phyloP scores from a whole-genome alignment of 1,140 invertebrate genomes.

The Lucilia sericata region DNA sequence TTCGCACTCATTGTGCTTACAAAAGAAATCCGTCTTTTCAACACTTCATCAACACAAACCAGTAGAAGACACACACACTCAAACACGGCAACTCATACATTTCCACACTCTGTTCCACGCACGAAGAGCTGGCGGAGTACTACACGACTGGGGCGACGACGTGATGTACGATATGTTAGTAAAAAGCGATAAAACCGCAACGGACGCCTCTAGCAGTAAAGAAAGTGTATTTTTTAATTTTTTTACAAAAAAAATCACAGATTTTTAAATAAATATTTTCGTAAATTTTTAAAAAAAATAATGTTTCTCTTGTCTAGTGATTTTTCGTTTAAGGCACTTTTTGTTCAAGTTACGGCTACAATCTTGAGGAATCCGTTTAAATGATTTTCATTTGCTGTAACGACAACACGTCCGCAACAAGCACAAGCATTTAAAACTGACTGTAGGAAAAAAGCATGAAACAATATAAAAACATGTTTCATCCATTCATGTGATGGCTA shows the following conservation, averaged over 20 bases:
- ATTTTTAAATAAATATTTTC: too few relatives aligned
- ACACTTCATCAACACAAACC: conserved; percentile 32
- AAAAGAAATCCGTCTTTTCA: conserved; percentile 41
- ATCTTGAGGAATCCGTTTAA: background rate
- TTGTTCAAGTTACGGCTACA: background rate
- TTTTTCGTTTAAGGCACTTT: conserved; percentile 9
- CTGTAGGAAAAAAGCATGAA: conserved; percentile 8
- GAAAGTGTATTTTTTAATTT: background rate
- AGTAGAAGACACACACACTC: background rate
- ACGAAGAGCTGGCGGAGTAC: background rate
- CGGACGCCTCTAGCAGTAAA: background rate
- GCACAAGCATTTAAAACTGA: background rate
- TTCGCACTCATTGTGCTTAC: conserved; percentile 36
- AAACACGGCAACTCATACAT: background rate
- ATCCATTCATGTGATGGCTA: background rate
- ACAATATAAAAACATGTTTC: conserved; percentile 5
- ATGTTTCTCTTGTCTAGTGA: background rate
- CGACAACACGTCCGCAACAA: background rate
- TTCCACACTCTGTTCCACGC: background rate
- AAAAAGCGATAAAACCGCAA: background rate
- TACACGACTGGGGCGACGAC: background rate
- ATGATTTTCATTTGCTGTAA: conserved; percentile 11
- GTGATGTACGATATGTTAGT: background rate
- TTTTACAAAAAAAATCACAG: too few relatives aligned
- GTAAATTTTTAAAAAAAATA: background rate